Percentiles rank a stretch among this genome's conserved stretches.
Evolutionary conservation across 2,888 invertebrate species (phyloP).

Genomic region (Saturnia pavonia): DNA sequence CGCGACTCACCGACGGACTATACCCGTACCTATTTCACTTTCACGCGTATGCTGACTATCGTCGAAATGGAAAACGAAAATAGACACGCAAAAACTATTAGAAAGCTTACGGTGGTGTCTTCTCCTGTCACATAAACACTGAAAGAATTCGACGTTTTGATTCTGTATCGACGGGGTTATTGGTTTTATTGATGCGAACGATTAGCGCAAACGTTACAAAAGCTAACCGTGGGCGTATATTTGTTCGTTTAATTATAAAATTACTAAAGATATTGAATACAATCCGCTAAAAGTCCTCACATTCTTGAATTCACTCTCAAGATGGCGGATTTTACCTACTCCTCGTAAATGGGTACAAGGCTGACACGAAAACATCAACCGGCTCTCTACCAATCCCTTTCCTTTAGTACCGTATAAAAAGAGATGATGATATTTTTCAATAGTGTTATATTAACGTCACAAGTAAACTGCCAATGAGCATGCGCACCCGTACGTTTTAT

Average conservation of each 20-base stretch:
- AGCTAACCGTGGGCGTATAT: constrained; percentile 56
- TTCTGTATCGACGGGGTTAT: constrained; percentile 56
- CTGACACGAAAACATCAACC: constrained; percentile 82
- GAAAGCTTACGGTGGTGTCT: constrained; percentile 81
- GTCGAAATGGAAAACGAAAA: constrained; percentile 79
- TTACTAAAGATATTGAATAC: constrained; percentile 72
- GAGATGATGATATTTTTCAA: constrained; percentile 68
- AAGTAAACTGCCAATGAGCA: constrained; percentile 71
- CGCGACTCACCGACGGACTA: constrained; percentile 56
- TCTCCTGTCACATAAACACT: constrained; percentile 82
- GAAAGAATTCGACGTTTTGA: constrained; percentile 73
- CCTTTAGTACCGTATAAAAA: constrained; percentile 58
- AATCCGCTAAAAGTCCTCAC: constrained; percentile 78
- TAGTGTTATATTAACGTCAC: constrained; percentile 67
- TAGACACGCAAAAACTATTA: constrained; percentile 81
- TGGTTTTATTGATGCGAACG: constrained; percentile 54
- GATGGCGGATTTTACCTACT: constrained; percentile 84
- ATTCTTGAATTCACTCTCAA: constrained; percentile 85
- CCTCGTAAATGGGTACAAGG: constrained; percentile 82
- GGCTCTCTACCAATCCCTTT: constrained; percentile 76
- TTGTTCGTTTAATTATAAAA: constrained; percentile 75
- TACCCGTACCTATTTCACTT: constrained; percentile 71
- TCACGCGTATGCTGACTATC: constrained; percentile 76
- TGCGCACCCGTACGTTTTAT: constrained; percentile 60
- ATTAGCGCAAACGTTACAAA: constrained; percentile 48